phyloP scores from a whole-genome alignment of 1,140 invertebrate species.

The Aphidius gifuensis region DNA sequence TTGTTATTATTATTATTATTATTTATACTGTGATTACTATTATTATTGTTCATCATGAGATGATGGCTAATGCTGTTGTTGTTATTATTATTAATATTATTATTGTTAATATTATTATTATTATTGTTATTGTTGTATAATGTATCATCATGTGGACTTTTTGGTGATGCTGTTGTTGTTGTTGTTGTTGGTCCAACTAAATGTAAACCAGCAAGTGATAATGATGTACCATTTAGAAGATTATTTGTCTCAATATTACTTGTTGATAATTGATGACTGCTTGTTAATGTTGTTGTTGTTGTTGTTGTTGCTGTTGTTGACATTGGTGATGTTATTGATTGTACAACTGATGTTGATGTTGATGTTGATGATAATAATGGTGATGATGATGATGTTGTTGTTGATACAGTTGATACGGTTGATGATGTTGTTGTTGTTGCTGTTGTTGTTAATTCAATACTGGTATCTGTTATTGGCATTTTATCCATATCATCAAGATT shows the following conservation, averaged over 20 bases:
- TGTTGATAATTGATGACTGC: conserved; percentile 14
- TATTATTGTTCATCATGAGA: conserved; percentile 12
- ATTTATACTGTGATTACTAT: conserved; percentile 41
- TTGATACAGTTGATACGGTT: conserved; percentile 41
- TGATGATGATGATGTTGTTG: conserved; percentile 48
- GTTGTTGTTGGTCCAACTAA: conserved; percentile 28
- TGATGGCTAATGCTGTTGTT: conserved; percentile 48
- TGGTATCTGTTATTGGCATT: conserved; percentile 48
- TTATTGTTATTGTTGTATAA: conserved; percentile 57
- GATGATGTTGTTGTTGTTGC: conserved; percentile 51
- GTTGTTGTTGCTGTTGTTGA: conserved; percentile 49
- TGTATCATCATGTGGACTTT: conserved; percentile 61
- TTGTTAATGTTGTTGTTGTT: conserved; percentile 46
- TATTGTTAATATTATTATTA: conserved; percentile 36
- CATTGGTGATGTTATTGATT: conserved; percentile 45
- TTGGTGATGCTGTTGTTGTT: conserved; percentile 42
- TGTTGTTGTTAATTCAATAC: conserved; percentile 51
- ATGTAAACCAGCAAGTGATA: conserved; percentile 12
- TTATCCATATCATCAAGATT: conserved; percentile 32
- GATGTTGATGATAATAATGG: conserved; percentile 52
- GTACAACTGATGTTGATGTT: conserved; percentile 38
- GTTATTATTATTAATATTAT: conserved; percentile 46
- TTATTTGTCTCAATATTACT: conserved; percentile 22
- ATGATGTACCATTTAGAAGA: conserved; percentile 25
- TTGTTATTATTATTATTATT: conserved; percentile 31